Evolutionary conservation across 2,797 vertebrate genomes (phyloP).

Genomic region (Zenarchopterus dispar): DNA sequence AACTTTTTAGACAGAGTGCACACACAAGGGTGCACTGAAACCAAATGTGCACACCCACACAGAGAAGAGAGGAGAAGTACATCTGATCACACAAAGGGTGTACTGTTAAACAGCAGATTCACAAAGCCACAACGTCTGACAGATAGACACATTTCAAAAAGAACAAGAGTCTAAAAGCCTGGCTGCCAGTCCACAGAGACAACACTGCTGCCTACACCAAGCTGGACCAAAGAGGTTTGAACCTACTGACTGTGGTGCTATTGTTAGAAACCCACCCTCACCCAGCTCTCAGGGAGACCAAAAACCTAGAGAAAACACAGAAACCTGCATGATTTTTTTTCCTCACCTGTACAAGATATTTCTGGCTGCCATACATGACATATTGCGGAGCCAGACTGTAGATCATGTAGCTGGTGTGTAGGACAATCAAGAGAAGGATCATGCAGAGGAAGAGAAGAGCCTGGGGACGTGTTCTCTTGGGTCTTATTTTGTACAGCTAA

Average conservation of each 20-base stretch:
- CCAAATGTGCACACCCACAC: conserved; percentile 50
- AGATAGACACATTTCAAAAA: conserved; percentile 47
- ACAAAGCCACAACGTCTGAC: conserved; percentile 40
- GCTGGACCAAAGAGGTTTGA: conserved; percentile 37
- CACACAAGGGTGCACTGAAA: conserved; percentile 43
- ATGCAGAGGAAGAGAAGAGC: conserved; percentile 98
- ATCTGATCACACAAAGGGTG: conserved; percentile 40
- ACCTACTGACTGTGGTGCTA: conserved; percentile 18
- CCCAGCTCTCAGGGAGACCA: conserved; percentile 2
- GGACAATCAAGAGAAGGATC: conserved; percentile 96
- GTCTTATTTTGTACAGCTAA: conserved; percentile 96
- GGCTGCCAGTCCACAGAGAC: conserved; percentile 32
- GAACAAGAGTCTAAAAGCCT: conserved; percentile 52
- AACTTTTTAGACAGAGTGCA: conserved; percentile 23
- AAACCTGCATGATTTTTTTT: conserved; percentile 4
- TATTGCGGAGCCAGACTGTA: conserved; percentile 98
- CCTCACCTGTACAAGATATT: conserved; percentile 91
- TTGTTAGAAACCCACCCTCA: conserved; percentile 20
- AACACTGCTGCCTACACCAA: conserved; percentile 29
- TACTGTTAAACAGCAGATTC: conserved; percentile 49
- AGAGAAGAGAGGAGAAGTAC: conserved; percentile 22
- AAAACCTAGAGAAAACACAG: conserved; percentile 18
- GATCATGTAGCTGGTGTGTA: conserved; percentile 98
- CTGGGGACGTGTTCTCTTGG: conserved; percentile 92
- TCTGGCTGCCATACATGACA: conserved; percentile 99